Evolutionary conservation across 1,140 invertebrate species (phyloP), one percentile per base, ranked within the genome.

Genomic region (Stegodyphus dumicola): DNA sequence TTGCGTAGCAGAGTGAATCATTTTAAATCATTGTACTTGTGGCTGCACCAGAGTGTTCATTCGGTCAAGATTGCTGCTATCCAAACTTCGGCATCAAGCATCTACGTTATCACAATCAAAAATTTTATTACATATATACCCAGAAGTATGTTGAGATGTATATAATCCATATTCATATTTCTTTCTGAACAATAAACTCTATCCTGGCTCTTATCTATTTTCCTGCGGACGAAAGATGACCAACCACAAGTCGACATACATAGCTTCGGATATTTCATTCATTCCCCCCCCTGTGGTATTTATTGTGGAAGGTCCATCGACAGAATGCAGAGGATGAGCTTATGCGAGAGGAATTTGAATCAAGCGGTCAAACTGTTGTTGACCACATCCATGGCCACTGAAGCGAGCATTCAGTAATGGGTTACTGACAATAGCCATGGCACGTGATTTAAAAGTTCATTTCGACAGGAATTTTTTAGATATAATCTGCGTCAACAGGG

Each of bases 141-240:
- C 2, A 11, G 56, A 9, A 11, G 4, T 15, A 15, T 11, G 5
- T 11, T 2, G 15, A 15, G 9, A 60, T 15, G 9, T 49, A 80
- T 71, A 60, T 48, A 49, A 75, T 54, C 53, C 11, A 10, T 6
- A 17, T n/a, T n/a, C 73, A 67, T 60, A 64, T 75, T 81, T 83
- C 60, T 83, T 75, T 53, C 66, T 83, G 80, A 53, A n/a, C 80
- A 83, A 10, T 66, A 71, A 83, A 83, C 80, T 71, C 33, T 52
- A 67, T 83, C 80, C 15, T 51, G 10, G 66, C 48, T 6, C 11
- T 81, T 81, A 81, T 81, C 78, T 73, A 13, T 60, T 81, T 74
- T 75, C 80, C 70, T 83, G 60, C 49, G 70, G 56, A 75, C 64
- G 66, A 60, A n/a, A 9, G 71, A 66, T 75, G 80, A 75, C 80